Evolutionary conservation across 2,113 vertebrate genomes (phyloP).

Genomic region (Parus major): DNA sequence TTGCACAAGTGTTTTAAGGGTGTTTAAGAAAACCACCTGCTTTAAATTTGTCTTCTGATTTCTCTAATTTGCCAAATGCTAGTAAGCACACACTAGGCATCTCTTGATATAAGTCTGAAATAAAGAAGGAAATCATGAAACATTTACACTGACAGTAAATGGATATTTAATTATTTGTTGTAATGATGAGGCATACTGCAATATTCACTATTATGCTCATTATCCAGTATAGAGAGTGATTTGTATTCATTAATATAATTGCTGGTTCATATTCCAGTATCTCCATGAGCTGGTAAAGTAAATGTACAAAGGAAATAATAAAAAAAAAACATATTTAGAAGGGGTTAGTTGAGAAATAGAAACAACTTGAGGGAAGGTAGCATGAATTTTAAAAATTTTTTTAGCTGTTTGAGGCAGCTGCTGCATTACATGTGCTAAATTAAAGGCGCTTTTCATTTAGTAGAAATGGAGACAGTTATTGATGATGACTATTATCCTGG

Average conservation of each 20-base stretch:
- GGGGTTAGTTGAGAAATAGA: background rate
- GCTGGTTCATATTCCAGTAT: background rate
- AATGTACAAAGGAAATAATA: background rate
- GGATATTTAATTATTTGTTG: slow-evolving; percentile 1
- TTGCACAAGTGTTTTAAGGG: background rate
- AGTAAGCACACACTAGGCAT: background rate
- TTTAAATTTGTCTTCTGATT: background rate
- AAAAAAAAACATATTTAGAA: background rate
- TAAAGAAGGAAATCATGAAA: background rate
- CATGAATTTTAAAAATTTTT: background rate
- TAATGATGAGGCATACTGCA: background rate
- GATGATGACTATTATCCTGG: background rate
- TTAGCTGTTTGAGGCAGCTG: background rate
- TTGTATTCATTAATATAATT: slow-evolving; percentile 20
- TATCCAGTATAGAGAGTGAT: background rate
- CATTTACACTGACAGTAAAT: background rate
- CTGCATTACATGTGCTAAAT: background rate
- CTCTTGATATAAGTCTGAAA: background rate
- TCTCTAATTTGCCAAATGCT: background rate
- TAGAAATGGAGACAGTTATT: background rate
- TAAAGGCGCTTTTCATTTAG: background rate
- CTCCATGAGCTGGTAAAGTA: background rate
- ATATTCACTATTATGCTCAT: background rate
- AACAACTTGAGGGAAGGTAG: background rate
- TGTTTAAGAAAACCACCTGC: background rate